Conservation (phyloP, 2,888 invertebrate genomes). For the Periphyllus acericola region DNA sequence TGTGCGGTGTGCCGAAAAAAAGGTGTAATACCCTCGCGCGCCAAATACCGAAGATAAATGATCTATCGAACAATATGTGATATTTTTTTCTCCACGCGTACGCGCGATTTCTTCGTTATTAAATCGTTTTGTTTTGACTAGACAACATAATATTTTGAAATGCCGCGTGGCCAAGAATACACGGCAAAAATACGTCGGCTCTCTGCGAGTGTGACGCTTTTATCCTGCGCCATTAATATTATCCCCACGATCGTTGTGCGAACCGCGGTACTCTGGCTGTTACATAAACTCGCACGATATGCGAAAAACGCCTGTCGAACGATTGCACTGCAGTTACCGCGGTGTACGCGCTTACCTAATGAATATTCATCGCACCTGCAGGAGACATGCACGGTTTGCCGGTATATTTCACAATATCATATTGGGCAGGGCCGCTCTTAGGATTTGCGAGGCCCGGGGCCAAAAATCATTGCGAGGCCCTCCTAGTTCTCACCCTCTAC, state of each 20-base stretch:
- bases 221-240: background rate
- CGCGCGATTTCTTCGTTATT: background rate
- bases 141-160: slow-evolving; percentile 11
- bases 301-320: background rate
- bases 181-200: background rate
- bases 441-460: no score
- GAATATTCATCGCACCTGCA: background rate
- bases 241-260: background rate
- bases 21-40: background rate
- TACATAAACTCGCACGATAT: background rate
- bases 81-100: background rate
- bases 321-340: background rate
- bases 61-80: slow-evolving; percentile 12
- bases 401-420: background rate
- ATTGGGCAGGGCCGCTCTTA: no score
- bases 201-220: background rate
- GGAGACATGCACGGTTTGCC: background rate
- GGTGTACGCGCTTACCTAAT: background rate
- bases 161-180: no score
- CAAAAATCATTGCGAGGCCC: no score
- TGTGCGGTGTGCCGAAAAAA: background rate
- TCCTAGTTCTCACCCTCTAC: no score
- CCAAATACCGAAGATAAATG: slow-evolving; percentile 23
- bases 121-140: slow-evolving; percentile 21
- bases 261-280: background rate